These are phyloP conservation scores for Tadarida brasiliensis DNA, from an alignment of 2,797 vertebrate genomes.

Conservation along the genomic window DNA sequence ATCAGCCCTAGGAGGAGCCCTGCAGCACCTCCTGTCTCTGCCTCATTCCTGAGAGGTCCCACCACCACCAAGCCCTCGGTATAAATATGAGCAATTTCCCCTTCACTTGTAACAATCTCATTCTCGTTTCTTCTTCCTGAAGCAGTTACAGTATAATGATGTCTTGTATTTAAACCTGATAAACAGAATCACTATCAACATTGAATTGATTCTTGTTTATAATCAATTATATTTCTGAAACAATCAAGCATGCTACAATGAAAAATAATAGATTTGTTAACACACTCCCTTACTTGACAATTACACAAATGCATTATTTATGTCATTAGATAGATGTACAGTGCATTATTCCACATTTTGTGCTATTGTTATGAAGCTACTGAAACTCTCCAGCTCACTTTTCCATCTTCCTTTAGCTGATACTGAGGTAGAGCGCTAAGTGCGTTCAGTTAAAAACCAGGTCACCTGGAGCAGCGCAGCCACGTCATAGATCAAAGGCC, in stretches of 20 bases:
- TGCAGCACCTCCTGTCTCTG: neutral
- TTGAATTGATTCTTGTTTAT: conserved; percentile 91
- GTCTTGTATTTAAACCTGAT: conserved; percentile 84
- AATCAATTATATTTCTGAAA: conserved; percentile 90
- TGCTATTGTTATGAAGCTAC: conserved; percentile 85
- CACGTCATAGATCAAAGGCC: conserved; percentile 71
- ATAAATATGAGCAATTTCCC: conserved; percentile 30
- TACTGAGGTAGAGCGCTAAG: conserved; percentile 53
- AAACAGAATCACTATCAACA: conserved; percentile 87
- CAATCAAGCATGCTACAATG: conserved; percentile 89
- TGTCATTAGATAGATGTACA: conserved; percentile 88
- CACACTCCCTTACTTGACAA: conserved; percentile 85
- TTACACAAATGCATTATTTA: conserved; percentile 91
- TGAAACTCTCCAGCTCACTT: conserved; percentile 71
- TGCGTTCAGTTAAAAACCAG: conserved; percentile 60
- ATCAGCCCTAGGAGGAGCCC: neutral
- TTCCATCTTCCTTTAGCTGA: conserved; percentile 74
- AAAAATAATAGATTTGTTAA: conserved; percentile 90
- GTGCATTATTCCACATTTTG: conserved; percentile 85
- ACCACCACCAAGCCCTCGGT: neutral
- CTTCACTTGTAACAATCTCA: conserved; percentile 25
- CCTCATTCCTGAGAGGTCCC: neutral
- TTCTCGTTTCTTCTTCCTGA: conserved; percentile 64
- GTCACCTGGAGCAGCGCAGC: neutral
- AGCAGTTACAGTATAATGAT: conserved; percentile 75